Conservation (phyloP, 2,797 vertebrate species). For the Rhyacichthys aspro region DNA sequence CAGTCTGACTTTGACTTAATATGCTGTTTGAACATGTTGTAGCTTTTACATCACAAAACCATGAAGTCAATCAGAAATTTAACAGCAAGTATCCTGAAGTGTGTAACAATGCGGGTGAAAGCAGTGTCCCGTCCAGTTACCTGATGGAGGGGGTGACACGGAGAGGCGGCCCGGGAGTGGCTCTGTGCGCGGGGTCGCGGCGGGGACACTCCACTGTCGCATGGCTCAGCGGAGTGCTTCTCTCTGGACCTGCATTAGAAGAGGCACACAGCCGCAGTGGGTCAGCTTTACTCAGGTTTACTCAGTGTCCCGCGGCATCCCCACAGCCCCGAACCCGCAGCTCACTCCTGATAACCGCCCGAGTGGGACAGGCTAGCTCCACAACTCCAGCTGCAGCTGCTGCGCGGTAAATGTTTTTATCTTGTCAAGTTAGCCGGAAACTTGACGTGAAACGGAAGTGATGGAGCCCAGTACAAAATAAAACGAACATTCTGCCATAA, state of each 20-base stretch:
- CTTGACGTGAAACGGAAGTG: not conserved
- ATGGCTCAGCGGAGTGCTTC: slow-evolving; percentile 76
- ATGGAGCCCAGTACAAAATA: slow-evolving; percentile 7
- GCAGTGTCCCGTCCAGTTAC: slow-evolving; percentile 52
- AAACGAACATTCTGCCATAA: not conserved
- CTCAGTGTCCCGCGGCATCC: slow-evolving; percentile 49
- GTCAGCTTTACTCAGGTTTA: slow-evolving; percentile 53
- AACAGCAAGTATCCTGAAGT: not conserved
- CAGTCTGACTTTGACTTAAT: not conserved
- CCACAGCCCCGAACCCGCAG: slow-evolving; percentile 43
- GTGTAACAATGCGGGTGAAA: slow-evolving; percentile 1
- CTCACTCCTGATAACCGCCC: slow-evolving; percentile 40
- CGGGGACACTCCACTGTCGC: slow-evolving; percentile 86
- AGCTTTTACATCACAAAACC: no score
- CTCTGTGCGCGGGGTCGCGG: slow-evolving; percentile 80
- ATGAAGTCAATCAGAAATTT: not conserved
- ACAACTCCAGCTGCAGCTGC: slow-evolving; percentile 40
- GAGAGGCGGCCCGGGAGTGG: slow-evolving; percentile 81
- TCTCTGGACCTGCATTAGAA: slow-evolving; percentile 60
- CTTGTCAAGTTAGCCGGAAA: slow-evolving; percentile 4
- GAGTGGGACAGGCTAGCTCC: slow-evolving; percentile 55
- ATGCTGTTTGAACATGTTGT: no score
- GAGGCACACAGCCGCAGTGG: slow-evolving; percentile 61
- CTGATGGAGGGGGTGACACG: slow-evolving; percentile 77
- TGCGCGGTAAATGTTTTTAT: slow-evolving; percentile 1